Evolutionary conservation across 2,888 invertebrate genomes (phyloP), one percentile per base, ranked within the genome.

Genomic region (Diplazon laetatorius): DNA sequence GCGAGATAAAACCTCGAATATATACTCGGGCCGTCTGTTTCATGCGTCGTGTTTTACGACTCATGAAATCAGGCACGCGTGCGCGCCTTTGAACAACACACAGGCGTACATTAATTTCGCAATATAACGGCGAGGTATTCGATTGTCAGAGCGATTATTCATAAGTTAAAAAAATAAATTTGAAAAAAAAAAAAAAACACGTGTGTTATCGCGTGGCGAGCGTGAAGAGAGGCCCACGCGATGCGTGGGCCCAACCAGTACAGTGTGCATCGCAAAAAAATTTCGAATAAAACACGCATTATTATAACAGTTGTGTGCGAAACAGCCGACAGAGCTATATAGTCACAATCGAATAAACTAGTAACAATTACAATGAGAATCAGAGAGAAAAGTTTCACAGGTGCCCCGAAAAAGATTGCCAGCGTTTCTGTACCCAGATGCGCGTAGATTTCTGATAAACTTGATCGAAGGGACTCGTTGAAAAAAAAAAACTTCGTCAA

Each of bases 291-390:
- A 52, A 18, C 14, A 50, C 16, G 55, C 65, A 72, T 72, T 70
- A 76, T 76, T 39, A 60, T 46, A 66, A 46, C 55, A 44, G 60
- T 69, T 59, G 68, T 62, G 35, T 37, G 68, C 62, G 65, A 37
- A 46, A 30, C 55, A 35, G 63, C 22, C 77, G 42, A 57, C 52
- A 14, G 42, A 22, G n/a, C n/a, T n/a, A n/a, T 35, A 65, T 30
- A 65, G 63, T 30, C 70, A 60, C 66, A 68, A 66, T 50, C 52
- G 48, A 73, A 77, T 77, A 77, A 65, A 55, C 25, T 68, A 62
- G 50, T 46, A 72, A 63, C 57, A 73, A 73, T 63, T 73, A n/a
- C n/a, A n/a, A n/a, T n/a, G n/a, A n/a, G n/a, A n/a, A n/a, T n/a
- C n/a, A n/a, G n/a, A n/a, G n/a, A n/a, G n/a, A n/a, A n/a, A n/a